Evolutionary conservation across 2,888 invertebrate species (phyloP).

Genomic region (Sabellastarte sp.): DNA sequence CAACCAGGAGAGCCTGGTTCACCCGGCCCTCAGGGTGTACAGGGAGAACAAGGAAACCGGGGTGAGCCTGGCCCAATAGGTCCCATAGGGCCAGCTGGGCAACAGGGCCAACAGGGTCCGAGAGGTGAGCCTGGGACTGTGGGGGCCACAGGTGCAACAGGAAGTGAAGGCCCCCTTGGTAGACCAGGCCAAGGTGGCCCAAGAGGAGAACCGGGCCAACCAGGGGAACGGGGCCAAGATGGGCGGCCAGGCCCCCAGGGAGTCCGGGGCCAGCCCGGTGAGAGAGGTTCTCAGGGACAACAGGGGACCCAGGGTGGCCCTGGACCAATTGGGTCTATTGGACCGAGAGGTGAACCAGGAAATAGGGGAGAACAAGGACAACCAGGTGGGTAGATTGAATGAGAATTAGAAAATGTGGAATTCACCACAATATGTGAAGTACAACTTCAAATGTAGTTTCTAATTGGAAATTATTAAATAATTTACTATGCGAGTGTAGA

Average conservation of each 20-base stretch:
- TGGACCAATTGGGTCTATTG: constrained; percentile 1
- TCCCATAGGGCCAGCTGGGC: constrained; percentile 11
- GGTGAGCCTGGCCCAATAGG: constrained; percentile 9
- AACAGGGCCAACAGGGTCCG: constrained; percentile 23
- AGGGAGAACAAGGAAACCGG: constrained; percentile 14
- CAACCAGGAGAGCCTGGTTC: constrained; percentile 16
- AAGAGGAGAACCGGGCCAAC: constrained; percentile 11
- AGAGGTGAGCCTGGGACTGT: constrained; percentile 17
- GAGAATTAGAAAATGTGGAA: no score
- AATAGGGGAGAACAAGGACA: constrained; percentile 13
- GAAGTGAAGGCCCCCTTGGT: constrained; percentile 16
- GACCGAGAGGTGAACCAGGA: constrained; percentile 10
- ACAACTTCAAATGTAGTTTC: no score
- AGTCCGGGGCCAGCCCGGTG: constrained; percentile 10
- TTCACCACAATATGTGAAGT: no score
- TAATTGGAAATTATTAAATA: no score
- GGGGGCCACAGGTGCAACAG: constrained; percentile 26
- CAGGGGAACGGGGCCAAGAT: constrained; percentile 8
- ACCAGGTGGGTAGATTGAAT: no score
- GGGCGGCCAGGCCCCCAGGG: constrained; percentile 5
- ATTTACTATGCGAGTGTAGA: no score
- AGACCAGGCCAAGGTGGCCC: constrained; percentile 14
- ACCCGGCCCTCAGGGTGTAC: constrained; percentile 10
- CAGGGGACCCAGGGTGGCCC: constrained; percentile 8
- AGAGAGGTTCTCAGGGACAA: no score